Conservation (phyloP, 2,797 vertebrate genomes). For the Enteromius radiatus region DNA sequence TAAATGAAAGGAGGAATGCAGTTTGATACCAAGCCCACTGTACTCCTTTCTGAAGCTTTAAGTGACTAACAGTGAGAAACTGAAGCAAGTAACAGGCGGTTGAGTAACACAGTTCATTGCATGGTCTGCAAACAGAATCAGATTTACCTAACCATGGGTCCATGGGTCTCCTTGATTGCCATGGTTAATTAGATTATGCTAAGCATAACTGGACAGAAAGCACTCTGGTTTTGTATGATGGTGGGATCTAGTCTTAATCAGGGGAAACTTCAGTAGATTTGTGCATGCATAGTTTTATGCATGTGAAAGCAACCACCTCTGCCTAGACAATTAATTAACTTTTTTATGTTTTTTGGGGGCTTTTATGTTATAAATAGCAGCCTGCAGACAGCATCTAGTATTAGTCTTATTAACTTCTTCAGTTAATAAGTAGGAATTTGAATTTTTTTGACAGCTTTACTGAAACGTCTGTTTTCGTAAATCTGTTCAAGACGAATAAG, state of each 20-base stretch:
- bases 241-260: background rate
- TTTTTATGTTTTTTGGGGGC: no score
- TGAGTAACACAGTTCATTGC: background rate
- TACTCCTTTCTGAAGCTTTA: background rate
- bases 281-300: background rate
- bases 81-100: background rate
- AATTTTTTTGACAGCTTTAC: background rate
- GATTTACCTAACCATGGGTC: conserved; percentile 11
- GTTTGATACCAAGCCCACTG: background rate
- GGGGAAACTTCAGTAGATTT: background rate
- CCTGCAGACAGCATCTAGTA: background rate
- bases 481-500: background rate
- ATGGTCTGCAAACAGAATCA: conserved; percentile 25
- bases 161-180: conserved; percentile 3
- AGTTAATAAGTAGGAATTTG: background rate
- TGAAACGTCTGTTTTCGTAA: background rate
- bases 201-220: background rate
- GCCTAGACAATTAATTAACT: background rate
- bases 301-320: background rate
- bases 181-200: conserved; percentile 34
- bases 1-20: background rate
- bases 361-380: background rate
- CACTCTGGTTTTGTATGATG: background rate
- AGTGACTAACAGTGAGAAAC: background rate
- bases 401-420: background rate